Conservation (phyloP, 2,797 vertebrate species). For the Lutjanus argentimaculatus region DNA sequence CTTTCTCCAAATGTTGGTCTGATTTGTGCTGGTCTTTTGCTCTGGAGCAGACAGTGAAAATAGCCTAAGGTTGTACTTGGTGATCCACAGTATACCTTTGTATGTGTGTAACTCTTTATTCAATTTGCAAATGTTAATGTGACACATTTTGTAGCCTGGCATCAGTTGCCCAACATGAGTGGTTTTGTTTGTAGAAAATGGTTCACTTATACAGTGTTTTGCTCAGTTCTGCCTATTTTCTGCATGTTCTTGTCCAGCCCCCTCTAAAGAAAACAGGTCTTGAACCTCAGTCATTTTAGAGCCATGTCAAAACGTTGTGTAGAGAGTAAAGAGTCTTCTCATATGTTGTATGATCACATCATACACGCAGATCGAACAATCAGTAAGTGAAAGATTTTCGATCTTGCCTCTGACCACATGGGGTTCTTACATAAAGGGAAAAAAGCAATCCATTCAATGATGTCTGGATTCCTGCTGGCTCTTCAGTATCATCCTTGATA, state of each 20-base stretch:
- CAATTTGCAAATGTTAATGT: background rate
- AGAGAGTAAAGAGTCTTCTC: background rate
- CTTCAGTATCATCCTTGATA: background rate
- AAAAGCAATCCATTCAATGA: background rate
- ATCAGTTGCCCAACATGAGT: background rate
- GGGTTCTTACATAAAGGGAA: slow-evolving; percentile 1
- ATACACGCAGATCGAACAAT: background rate
- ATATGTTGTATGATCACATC: background rate
- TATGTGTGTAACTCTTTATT: background rate
- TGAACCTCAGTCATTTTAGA: slow-evolving; percentile 6
- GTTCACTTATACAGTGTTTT: background rate
- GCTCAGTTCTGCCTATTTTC: slow-evolving; percentile 10
- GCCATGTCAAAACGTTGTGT: background rate
- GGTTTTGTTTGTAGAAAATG: slow-evolving; percentile 2
- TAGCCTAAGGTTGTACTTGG: background rate
- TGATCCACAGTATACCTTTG: background rate
- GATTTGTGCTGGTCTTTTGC: background rate
- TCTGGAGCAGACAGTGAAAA: background rate
- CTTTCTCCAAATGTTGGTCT: background rate
- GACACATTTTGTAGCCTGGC: background rate
- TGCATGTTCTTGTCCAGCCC: background rate
- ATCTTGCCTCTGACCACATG: background rate
- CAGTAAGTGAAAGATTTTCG: slow-evolving; percentile 4
- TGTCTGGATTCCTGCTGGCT: background rate
- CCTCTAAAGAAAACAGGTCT: background rate